phyloP scores from a whole-genome alignment of 2,888 invertebrate genomes.

The Tiliacea aurago region DNA sequence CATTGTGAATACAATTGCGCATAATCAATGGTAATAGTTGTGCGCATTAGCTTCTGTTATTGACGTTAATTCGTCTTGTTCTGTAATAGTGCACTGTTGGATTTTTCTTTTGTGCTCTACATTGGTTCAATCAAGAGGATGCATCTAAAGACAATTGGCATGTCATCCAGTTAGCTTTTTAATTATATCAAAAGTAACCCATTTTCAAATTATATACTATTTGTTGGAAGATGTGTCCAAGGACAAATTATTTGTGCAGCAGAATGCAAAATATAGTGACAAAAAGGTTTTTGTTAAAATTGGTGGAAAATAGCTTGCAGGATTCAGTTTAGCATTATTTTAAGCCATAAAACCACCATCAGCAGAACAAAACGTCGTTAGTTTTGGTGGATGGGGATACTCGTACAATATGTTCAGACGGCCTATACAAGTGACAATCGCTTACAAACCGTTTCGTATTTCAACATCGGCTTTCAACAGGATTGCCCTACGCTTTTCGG shows the following conservation, averaged over 20 bases:
- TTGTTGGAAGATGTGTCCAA: neutral
- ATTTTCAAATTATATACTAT: neutral
- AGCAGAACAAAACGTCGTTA: neutral
- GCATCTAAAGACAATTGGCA: neutral
- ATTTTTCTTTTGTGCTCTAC: neutral
- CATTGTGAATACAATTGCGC: constrained; percentile 68
- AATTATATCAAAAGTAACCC: neutral
- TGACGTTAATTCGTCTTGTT: constrained; percentile 51
- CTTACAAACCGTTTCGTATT: neutral
- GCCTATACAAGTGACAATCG: neutral
- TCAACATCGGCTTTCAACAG: neutral
- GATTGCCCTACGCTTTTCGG: no score
- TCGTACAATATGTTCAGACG: neutral
- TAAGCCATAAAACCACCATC: neutral
- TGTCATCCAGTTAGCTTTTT: neutral
- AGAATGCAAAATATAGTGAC: neutral
- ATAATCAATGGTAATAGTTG: constrained; percentile 66
- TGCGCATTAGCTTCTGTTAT: constrained; percentile 62
- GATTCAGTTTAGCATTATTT: neutral
- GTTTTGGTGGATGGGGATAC: neutral
- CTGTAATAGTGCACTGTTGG: neutral
- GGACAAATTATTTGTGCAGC: neutral
- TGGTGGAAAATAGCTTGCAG: neutral
- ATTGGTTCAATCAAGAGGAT: neutral
- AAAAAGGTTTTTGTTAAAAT: neutral